These are phyloP conservation scores for Drosophila buzzatii DNA, from an alignment of 2,888 invertebrate species.

Conservation along the genomic window DNA sequence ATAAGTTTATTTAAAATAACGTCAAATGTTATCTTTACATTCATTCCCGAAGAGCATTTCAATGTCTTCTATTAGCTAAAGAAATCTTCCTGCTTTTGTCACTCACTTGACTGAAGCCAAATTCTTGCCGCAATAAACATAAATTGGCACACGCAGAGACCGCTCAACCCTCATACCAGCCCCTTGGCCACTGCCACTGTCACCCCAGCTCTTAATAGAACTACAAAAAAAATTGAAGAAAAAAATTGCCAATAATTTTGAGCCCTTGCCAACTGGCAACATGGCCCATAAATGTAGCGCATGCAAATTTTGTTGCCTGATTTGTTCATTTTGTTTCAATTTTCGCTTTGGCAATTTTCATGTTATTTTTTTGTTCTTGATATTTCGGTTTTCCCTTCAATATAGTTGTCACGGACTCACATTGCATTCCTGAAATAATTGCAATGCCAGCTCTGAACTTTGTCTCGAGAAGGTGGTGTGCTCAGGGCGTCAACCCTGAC, in stretches of 20 bases:
- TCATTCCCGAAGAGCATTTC: slow-evolving; percentile 28
- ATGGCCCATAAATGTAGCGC: slow-evolving; percentile 80
- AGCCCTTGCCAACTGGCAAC: slow-evolving; percentile 42
- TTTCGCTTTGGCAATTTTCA: slow-evolving; percentile 65
- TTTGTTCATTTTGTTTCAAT: slow-evolving; percentile 84
- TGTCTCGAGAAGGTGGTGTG: slow-evolving; percentile 30
- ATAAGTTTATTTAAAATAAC: not conserved
- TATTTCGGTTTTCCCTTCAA: slow-evolving; percentile 50
- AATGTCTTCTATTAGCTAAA: not conserved
- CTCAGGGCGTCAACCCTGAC: slow-evolving; percentile 25
- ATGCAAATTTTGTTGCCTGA: slow-evolving; percentile 84
- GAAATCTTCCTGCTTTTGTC: slow-evolving; percentile 32
- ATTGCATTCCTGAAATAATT: slow-evolving; percentile 79
- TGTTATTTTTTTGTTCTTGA: slow-evolving; percentile 14
- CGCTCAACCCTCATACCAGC: not conserved
- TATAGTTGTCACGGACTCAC: slow-evolving; percentile 55
- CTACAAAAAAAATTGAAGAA: slow-evolving; percentile 31
- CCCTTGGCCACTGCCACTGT: slow-evolving; percentile 16
- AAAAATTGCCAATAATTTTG: slow-evolving; percentile 73
- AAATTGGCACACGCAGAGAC: slow-evolving; percentile 70
- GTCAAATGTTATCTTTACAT: not conserved
- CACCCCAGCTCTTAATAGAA: slow-evolving; percentile 40
- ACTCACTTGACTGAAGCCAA: slow-evolving; percentile 72
- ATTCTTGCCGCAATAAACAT: slow-evolving; percentile 79
- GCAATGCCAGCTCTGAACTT: slow-evolving; percentile 52